These are phyloP conservation scores for Onychorhynchus coronatus DNA, from an alignment of 2,113 vertebrate species.

Conservation along the genomic window DNA sequence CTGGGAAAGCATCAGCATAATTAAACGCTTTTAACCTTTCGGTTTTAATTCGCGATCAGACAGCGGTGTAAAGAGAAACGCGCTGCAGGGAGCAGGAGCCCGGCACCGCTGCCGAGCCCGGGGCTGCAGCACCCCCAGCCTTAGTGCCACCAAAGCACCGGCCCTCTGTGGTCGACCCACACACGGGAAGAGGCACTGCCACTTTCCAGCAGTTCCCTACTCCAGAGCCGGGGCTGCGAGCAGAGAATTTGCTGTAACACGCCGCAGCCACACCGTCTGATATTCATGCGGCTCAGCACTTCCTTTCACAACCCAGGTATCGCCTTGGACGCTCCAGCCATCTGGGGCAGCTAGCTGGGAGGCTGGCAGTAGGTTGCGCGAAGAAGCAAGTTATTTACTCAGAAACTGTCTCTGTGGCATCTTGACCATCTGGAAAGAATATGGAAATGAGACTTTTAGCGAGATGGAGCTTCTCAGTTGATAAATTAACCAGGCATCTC, in stretches of 20 bases:
- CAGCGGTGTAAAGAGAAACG: background rate
- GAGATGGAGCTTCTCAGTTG: background rate
- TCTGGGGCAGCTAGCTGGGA: background rate
- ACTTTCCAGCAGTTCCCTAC: background rate
- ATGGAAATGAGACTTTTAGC: slow-evolving; percentile 50
- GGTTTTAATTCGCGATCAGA: background rate
- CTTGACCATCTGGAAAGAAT: slow-evolving; percentile 68
- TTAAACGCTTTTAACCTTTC: slow-evolving; percentile 54
- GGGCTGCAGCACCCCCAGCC: background rate
- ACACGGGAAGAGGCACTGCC: fast-evolving
- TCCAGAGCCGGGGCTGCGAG: background rate
- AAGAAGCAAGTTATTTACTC: slow-evolving; percentile 51
- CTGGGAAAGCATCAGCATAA: slow-evolving; percentile 56
- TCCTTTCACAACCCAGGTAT: background rate
- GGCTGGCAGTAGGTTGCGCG: background rate
- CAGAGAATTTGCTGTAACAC: fast-evolving
- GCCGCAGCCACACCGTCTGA: background rate
- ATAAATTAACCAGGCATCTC: slow-evolving; percentile 35
- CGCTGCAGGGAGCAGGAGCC: background rate
- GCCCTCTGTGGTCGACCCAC: fast-evolving
- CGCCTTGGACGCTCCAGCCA: background rate
- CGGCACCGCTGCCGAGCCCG: fast-evolving
- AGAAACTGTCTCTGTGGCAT: slow-evolving; percentile 53
- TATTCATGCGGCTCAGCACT: background rate
- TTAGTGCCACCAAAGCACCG: fast-evolving